Evolutionary conservation across 2,888 invertebrate genomes (phyloP).

Genomic region (Ctena decussata): DNA sequence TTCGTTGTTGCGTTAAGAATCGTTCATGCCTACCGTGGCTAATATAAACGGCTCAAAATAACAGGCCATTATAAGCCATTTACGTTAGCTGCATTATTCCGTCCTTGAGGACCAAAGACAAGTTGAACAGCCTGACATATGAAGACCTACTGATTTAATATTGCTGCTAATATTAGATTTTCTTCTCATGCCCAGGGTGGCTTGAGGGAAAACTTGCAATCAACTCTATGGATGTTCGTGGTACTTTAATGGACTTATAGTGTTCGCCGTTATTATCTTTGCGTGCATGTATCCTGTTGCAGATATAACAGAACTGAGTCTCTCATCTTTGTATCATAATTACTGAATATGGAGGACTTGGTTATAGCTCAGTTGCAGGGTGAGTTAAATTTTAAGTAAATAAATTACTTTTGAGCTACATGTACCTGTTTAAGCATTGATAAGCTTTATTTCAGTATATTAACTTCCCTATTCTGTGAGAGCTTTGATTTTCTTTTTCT

Average conservation of each 20-base stretch:
- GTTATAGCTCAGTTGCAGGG: constrained; percentile 44
- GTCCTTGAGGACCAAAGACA: not conserved
- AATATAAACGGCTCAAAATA: not conserved
- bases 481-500: too few species aligned
- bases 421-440: too few species aligned
- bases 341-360: constrained; percentile 35
- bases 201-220: not conserved
- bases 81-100: not conserved
- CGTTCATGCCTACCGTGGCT: too few species aligned
- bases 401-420: too few species aligned
- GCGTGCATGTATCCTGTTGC: not conserved
- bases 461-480: too few species aligned
- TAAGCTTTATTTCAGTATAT: too few species aligned
- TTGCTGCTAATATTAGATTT: not conserved
- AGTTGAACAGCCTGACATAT: not conserved
- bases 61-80: not conserved
- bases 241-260: not conserved
- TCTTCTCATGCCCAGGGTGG: not conserved
- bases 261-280: not conserved
- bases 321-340: constrained; percentile 10
- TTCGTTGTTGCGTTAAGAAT: too few species aligned
- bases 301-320: not conserved
- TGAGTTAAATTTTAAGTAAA: constrained; percentile 8
- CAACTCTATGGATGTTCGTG: not conserved
- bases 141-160: not conserved